Percentiles rank a stretch among this genome's conserved stretches.
Conservation (phyloP, 2,797 vertebrate genomes). For the Amazonetta brasiliensis region DNA sequence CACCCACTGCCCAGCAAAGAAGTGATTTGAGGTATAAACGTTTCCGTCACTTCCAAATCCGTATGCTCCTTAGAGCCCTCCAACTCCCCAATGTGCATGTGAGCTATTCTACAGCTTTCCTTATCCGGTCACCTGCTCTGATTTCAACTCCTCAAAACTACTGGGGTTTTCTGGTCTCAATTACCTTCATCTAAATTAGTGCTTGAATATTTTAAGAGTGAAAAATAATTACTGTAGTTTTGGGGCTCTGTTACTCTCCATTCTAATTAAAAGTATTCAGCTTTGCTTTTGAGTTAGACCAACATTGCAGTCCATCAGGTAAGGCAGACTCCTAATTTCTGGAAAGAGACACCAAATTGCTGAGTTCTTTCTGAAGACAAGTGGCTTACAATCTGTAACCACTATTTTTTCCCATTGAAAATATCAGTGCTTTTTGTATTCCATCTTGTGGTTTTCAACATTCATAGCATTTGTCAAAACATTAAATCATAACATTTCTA, state of each 20-base stretch:
- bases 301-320: slow-evolving; percentile 51
- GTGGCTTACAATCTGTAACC: slow-evolving; percentile 46
- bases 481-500: slow-evolving; percentile 9
- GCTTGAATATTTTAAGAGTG: slow-evolving; percentile 38
- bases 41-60: slow-evolving; percentile 72
- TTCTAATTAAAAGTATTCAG: slow-evolving; percentile 14
- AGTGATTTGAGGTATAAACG: slow-evolving; percentile 74
- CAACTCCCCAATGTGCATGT: slow-evolving; percentile 57
- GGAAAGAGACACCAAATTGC: slow-evolving; percentile 28
- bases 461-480: slow-evolving; percentile 33
- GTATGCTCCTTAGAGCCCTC: slow-evolving; percentile 50
- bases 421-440: slow-evolving; percentile 29
- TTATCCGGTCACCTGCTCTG: slow-evolving; percentile 49
- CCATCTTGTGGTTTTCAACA: slow-evolving; percentile 14
- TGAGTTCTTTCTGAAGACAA: slow-evolving; percentile 45
- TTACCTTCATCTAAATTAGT: slow-evolving; percentile 27
- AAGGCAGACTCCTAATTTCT: slow-evolving; percentile 19
- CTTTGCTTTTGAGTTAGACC: slow-evolving; percentile 49
- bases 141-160: slow-evolving; percentile 49
- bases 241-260: slow-evolving; percentile 32
- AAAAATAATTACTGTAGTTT: slow-evolving; percentile 50
- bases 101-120: slow-evolving; percentile 46
- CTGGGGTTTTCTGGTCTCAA: slow-evolving; percentile 19
- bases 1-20: slow-evolving; percentile 73
- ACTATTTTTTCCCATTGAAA: slow-evolving; percentile 33